A percentile compares a stretch with the other conserved stretches of the same genome.
These are phyloP conservation scores for Varanus komodoensis DNA, from an alignment of 2,113 vertebrate species.

Conservation along the genomic window DNA sequence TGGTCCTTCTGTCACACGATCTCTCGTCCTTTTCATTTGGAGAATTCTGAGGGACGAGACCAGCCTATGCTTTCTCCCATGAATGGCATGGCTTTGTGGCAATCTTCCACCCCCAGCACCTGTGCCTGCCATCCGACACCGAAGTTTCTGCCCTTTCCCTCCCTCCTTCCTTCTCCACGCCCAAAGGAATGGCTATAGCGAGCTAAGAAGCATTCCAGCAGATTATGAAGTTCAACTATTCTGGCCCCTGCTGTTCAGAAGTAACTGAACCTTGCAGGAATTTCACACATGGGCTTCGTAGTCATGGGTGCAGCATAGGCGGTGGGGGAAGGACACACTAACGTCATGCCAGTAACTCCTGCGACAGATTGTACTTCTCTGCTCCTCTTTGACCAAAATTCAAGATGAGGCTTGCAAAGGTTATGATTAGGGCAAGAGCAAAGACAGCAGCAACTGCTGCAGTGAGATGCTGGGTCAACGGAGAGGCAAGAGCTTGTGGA, in stretches of 20 bases:
- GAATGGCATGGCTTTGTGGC: slow-evolving; percentile 46
- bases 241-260: slow-evolving; percentile 65
- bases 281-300: slow-evolving; percentile 66
- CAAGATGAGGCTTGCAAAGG: slow-evolving; percentile 19
- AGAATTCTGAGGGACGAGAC: slow-evolving; percentile 41
- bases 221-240: slow-evolving; percentile 73
- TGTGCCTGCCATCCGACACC: slow-evolving; percentile 74
- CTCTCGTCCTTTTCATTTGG: slow-evolving; percentile 50
- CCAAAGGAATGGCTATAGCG: slow-evolving; percentile 18
- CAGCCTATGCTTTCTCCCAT: slow-evolving; percentile 60
- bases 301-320: slow-evolving; percentile 38
- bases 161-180: slow-evolving; percentile 45
- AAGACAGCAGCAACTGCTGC: slow-evolving; percentile 72
- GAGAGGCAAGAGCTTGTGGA: slow-evolving; percentile 56
- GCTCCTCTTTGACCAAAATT: slow-evolving; percentile 51
- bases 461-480: slow-evolving; percentile 55
- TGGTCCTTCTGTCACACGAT: not conserved
- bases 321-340: not conserved
- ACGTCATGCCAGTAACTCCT: slow-evolving; percentile 27
- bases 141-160: slow-evolving; percentile 58
- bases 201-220: slow-evolving; percentile 71
- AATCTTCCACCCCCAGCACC: slow-evolving; percentile 62
- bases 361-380: slow-evolving; percentile 54
- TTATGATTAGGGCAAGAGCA: slow-evolving; percentile 75
- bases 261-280: slow-evolving; percentile 73